A percentile compares a stretch with the other conserved stretches of the same genome.
Conservation (phyloP, 2,888 invertebrate genomes). For the Aspidapion aeneum region DNA sequence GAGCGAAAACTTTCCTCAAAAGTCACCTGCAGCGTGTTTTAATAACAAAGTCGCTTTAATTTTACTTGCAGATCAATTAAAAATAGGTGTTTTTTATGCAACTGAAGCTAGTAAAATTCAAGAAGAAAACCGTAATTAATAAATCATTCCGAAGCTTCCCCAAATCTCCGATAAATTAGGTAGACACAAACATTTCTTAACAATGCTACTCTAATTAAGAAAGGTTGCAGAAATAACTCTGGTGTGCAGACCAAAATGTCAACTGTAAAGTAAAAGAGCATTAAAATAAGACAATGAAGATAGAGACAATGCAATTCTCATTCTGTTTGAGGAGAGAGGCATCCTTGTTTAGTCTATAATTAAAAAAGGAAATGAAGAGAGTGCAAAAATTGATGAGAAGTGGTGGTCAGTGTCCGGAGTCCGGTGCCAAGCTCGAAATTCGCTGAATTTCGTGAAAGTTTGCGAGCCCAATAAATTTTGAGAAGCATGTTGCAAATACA, state of each 20-base stretch:
- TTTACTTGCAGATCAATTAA: too few species aligned
- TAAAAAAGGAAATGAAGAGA: too few species aligned
- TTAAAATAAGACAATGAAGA: neutral
- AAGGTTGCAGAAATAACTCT: neutral
- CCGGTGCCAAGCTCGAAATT: conserved; percentile 21
- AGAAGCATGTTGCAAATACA: conserved; percentile 47
- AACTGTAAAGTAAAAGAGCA: neutral
- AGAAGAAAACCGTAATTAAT: too few species aligned
- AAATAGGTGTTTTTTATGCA: too few species aligned
- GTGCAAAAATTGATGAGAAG: neutral
- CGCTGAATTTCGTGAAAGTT: conserved; percentile 30
- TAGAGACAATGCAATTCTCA: neutral
- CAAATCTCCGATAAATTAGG: too few species aligned
- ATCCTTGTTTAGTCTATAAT: too few species aligned
- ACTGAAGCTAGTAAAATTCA: too few species aligned
- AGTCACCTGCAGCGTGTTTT: too few species aligned
- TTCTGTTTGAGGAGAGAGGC: too few species aligned
- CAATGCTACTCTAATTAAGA: neutral
- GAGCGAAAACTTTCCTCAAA: too few species aligned
- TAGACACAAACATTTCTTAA: neutral
- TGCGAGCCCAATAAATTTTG: conserved; percentile 40
- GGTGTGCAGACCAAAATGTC: neutral
- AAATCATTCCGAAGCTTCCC: too few species aligned
- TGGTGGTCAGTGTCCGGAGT: neutral
- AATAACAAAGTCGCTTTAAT: too few species aligned